These are phyloP conservation scores for Pogonomyrmex californicus DNA, from an alignment of 1,140 invertebrate species.

Conservation along the genomic window DNA sequence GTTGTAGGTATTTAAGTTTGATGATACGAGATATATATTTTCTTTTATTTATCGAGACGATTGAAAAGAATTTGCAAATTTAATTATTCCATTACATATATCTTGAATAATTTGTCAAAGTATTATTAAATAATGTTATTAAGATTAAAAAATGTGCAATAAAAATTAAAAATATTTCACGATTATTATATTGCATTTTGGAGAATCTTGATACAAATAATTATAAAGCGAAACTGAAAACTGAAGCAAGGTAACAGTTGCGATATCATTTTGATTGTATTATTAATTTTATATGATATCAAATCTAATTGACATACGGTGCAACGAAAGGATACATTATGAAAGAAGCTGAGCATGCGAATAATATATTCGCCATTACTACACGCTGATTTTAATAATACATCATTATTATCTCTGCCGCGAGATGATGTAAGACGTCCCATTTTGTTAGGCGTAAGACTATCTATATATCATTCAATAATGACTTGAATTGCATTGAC, in stretches of 20 bases:
- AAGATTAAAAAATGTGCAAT: neutral
- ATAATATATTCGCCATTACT: slow-evolving; percentile 43
- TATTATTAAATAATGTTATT: slow-evolving; percentile 1
- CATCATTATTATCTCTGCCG: slow-evolving; percentile 51
- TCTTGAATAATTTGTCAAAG: neutral
- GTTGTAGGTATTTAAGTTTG: neutral
- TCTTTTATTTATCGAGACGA: neutral
- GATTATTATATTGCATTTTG: neutral
- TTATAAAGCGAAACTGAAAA: neutral
- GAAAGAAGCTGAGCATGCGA: slow-evolving; percentile 36
- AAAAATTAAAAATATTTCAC: neutral
- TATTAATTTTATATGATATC: neutral
- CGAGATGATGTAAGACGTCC: slow-evolving; percentile 56
- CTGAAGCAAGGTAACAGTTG: neutral
- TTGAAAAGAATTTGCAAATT: neutral
- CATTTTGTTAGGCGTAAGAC: slow-evolving; percentile 53
- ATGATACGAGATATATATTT: neutral
- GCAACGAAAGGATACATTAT: slow-evolving; percentile 27
- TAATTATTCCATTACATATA: neutral
- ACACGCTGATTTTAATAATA: slow-evolving; percentile 41
- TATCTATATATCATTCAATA: slow-evolving; percentile 61
- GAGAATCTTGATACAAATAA: neutral
- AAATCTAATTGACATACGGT: neutral
- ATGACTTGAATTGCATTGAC: slow-evolving; percentile 51
- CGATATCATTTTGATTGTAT: neutral